Conservation (phyloP, 2,113 vertebrate species). For the Epinephelus fuscoguttatus region DNA sequence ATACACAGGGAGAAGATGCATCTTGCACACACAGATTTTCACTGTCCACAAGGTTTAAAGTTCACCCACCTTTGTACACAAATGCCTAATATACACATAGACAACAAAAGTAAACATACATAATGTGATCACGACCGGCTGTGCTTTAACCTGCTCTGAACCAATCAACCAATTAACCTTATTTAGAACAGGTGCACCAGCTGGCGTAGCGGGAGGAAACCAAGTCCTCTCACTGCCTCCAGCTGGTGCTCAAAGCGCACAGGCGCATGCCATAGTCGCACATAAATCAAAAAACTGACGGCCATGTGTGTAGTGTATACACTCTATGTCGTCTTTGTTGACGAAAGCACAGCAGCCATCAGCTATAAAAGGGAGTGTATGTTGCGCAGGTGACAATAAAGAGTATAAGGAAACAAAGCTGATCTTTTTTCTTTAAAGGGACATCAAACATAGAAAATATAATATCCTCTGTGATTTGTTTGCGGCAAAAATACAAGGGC, state of each 20-base stretch:
- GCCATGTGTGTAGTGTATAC: background rate
- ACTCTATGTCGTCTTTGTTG: slow-evolving; percentile 11
- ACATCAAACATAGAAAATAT: background rate
- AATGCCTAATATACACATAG: background rate
- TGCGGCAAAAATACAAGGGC: background rate
- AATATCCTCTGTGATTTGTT: background rate
- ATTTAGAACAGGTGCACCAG: slow-evolving; percentile 70
- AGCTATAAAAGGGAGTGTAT: background rate
- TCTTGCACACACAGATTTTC: background rate
- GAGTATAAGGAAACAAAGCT: background rate
- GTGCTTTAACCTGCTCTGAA: slow-evolving; percentile 64
- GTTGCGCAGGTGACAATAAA: background rate
- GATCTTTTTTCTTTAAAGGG: background rate
- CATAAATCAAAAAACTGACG: slow-evolving; percentile 27
- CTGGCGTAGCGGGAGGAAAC: slow-evolving; percentile 43
- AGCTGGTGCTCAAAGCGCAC: slow-evolving; percentile 57
- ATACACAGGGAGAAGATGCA: background rate
- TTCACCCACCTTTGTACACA: background rate
- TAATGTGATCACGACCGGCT: slow-evolving; percentile 35
- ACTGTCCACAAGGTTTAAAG: background rate
- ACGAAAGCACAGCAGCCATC: background rate
- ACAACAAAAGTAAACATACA: slow-evolving; percentile 17
- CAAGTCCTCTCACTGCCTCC: slow-evolving; percentile 40
- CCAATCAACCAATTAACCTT: slow-evolving; percentile 64
- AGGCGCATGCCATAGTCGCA: slow-evolving; percentile 1